A percentile compares a stretch with the other conserved stretches of the same genome.
Conservation (phyloP, 2,888 invertebrate genomes). For the Nycteola revayana region DNA sequence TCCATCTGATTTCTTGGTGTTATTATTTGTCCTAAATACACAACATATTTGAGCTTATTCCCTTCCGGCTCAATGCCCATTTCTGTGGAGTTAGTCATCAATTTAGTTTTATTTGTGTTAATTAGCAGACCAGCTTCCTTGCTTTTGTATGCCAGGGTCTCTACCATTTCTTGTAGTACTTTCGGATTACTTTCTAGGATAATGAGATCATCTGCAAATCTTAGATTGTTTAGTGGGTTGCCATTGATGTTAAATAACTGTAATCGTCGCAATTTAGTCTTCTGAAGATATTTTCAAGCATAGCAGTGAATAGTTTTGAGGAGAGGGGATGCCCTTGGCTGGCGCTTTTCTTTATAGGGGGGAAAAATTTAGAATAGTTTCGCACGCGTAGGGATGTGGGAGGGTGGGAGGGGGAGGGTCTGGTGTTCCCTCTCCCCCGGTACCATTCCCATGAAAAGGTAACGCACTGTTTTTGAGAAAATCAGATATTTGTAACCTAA, state of each 20-base stretch:
- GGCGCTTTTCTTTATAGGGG: too few relatives aligned
- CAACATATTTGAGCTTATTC: neutral
- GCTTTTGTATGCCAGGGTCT: neutral
- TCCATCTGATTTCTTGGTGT: neutral
- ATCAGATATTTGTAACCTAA: too few relatives aligned
- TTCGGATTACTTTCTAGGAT: too few relatives aligned
- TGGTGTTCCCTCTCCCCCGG: too few relatives aligned
- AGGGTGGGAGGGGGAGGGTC: too few relatives aligned
- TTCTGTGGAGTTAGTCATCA: neutral
- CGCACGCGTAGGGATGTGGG: too few relatives aligned
- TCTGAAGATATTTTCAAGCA: neutral
- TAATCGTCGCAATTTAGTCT: neutral
- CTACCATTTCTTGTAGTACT: too few relatives aligned
- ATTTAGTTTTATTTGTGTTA: neutral
- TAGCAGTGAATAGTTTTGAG: neutral
- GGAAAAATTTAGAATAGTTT: too few relatives aligned
- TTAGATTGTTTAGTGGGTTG: too few relatives aligned
- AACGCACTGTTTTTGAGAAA: too few relatives aligned
- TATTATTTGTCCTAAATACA: neutral
- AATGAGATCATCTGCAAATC: too few relatives aligned
- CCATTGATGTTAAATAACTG: neutral
- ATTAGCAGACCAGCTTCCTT: neutral
- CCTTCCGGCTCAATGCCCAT: neutral
- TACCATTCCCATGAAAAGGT: too few relatives aligned
- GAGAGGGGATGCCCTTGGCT: neutral